Evolutionary conservation across 2,888 invertebrate species (phyloP).

Genomic region (Leptinotarsa rubiginosa): DNA sequence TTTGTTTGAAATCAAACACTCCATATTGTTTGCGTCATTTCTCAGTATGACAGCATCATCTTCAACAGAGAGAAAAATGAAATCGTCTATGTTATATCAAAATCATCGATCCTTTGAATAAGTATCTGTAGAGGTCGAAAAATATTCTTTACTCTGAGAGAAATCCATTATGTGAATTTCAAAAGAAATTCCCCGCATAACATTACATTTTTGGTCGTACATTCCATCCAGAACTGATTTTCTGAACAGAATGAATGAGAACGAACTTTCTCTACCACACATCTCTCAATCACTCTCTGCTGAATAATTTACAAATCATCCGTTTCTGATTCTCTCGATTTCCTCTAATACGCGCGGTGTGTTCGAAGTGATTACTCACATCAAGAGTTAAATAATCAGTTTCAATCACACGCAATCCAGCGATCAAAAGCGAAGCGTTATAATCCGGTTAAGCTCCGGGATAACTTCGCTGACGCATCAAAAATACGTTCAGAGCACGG

Average conservation of each 20-base stretch:
- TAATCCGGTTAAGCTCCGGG: slow-evolving; percentile 17
- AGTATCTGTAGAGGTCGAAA: too few species aligned
- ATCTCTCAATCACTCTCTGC: not conserved
- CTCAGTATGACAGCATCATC: too few species aligned
- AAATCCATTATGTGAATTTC: too few species aligned
- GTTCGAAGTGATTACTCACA: slow-evolving; percentile 11
- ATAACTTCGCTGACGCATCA: slow-evolving; percentile 21
- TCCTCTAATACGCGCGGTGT: not conserved
- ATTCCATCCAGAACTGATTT: not conserved
- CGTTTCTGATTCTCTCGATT: not conserved
- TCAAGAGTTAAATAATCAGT: slow-evolving; percentile 16
- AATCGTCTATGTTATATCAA: too few species aligned
- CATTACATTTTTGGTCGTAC: not conserved
- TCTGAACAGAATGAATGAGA: not conserved
- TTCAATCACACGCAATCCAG: slow-evolving; percentile 14
- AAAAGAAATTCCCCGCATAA: too few species aligned
- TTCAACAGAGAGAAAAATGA: too few species aligned
- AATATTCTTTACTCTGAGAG: too few species aligned
- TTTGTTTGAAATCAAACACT: too few species aligned
- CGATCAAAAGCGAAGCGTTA: slow-evolving; percentile 20
- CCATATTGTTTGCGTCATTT: too few species aligned
- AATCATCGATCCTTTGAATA: too few species aligned
- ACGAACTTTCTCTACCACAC: not conserved
- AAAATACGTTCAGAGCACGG: slow-evolving; percentile 20
- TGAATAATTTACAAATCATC: not conserved